phyloP scores from a whole-genome alignment of 2,888 invertebrate genomes.

The Caenorhabditis zanzibari region DNA sequence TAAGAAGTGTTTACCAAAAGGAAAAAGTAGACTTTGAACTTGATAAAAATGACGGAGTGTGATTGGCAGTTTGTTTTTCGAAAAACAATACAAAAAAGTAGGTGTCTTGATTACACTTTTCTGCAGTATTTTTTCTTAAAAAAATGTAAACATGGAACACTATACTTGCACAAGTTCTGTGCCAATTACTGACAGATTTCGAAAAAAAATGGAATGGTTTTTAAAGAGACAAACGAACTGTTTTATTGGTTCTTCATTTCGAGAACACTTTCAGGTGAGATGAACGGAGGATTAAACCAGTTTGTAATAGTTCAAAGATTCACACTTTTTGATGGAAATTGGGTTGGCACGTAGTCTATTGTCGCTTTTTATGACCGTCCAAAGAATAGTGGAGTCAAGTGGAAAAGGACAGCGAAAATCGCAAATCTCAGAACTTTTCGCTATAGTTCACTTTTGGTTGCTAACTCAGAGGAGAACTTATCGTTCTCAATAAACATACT shows the following conservation, averaged over 20 bases:
- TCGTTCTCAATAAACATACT: too few species aligned
- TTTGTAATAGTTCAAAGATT: constrained; percentile 20
- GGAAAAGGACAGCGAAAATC: not conserved
- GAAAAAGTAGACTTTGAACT: constrained; percentile 3
- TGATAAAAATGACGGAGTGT: constrained; percentile 4
- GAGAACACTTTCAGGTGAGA: not conserved
- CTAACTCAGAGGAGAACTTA: too few species aligned
- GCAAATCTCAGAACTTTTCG: not conserved
- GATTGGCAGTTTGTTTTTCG: constrained; percentile 1
- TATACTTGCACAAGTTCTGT: not conserved
- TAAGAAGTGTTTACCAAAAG: constrained; percentile 8
- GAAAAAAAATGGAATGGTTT: not conserved
- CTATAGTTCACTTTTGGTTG: too few species aligned
- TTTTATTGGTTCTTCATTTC: constrained; percentile 16
- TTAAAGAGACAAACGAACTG: not conserved
- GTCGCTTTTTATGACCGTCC: not conserved
- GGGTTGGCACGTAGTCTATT: constrained; percentile 16
- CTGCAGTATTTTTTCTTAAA: not conserved
- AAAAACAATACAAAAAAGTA: constrained; percentile 5
- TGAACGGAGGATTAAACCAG: constrained; percentile 21
- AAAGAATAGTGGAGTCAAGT: constrained; percentile 1
- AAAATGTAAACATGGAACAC: not conserved
- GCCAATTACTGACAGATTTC: not conserved
- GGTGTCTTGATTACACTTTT: constrained; percentile 10
- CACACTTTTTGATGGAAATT: constrained; percentile 10